Conservation (phyloP, 2,113 vertebrate species). For the Hydrochoerus hydrochaeris region DNA sequence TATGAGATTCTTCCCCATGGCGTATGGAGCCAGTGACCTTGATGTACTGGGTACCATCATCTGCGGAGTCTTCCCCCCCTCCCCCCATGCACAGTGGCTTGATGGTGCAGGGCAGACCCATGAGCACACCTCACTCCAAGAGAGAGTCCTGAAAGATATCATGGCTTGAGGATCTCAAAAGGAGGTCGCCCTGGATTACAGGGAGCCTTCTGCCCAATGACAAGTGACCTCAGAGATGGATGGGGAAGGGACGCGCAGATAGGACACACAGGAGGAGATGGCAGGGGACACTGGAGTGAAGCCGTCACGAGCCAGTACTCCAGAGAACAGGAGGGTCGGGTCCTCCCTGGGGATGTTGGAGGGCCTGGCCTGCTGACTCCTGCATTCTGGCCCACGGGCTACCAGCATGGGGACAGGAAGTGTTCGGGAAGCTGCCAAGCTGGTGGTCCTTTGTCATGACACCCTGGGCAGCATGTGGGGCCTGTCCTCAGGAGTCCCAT, state of each 20-base stretch:
- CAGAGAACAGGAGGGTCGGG: neutral
- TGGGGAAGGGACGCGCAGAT: neutral
- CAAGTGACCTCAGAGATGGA: no score
- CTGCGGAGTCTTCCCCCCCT: no score
- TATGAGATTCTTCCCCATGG: neutral
- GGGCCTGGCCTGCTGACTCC: accelerated
- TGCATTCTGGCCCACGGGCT: neutral
- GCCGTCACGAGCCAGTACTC: accelerated
- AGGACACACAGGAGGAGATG: accelerated
- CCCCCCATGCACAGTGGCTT: accelerated
- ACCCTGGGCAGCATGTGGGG: accelerated
- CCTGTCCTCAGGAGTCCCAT: neutral
- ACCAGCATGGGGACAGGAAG: neutral
- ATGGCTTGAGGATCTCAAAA: no score
- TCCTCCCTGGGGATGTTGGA: accelerated
- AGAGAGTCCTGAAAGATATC: neutral
- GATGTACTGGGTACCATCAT: neutral
- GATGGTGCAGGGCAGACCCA: no score
- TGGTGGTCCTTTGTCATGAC: neutral
- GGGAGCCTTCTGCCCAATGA: neutral
- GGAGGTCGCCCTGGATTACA: neutral
- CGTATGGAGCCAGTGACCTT: neutral
- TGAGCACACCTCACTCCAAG: no score
- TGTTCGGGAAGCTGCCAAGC: accelerated
- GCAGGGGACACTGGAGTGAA: neutral